Conservation (phyloP, 2,113 vertebrate genomes). For the Salvelinus fontinalis region DNA sequence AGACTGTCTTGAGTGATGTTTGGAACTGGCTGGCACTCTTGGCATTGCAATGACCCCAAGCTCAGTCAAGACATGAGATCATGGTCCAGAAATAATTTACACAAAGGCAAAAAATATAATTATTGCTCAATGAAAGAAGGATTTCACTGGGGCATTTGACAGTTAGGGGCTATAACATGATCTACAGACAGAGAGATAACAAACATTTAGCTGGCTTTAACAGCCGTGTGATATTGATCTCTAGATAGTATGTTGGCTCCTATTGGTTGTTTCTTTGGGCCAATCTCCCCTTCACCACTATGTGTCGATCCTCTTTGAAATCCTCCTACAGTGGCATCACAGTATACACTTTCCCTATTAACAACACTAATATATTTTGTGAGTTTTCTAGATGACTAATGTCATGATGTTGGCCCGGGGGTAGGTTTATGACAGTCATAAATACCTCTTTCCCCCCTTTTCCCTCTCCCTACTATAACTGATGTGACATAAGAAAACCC, state of each 20-base stretch:
- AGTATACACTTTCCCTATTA: not conserved
- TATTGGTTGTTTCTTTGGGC: not conserved
- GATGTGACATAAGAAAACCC: no score
- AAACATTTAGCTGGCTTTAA: not conserved
- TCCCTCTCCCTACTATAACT: no score
- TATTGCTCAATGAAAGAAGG: constrained; percentile 16
- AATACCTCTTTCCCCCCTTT: no score
- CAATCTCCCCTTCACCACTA: not conserved
- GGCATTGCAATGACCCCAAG: constrained; percentile 39
- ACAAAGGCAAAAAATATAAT: constrained; percentile 15
- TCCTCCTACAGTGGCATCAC: not conserved
- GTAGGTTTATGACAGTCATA: no score
- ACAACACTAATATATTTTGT: constrained; percentile 11
- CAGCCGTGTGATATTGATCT: not conserved
- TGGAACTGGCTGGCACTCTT: constrained; percentile 38
- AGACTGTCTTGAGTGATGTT: constrained; percentile 39
- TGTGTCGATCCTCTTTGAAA: not conserved
- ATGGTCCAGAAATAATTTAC: constrained; percentile 33
- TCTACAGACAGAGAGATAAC: constrained; percentile 21
- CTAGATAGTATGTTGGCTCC: not conserved
- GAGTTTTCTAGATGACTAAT: constrained; percentile 9
- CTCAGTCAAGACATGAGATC: constrained; percentile 46
- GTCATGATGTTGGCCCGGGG: not conserved
- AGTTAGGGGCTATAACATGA: constrained; percentile 8
- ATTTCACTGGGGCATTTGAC: constrained; percentile 17